Evolutionary conservation across 2,888 invertebrate species (phyloP).

Genomic region (Sphaeridia pumilis): DNA sequence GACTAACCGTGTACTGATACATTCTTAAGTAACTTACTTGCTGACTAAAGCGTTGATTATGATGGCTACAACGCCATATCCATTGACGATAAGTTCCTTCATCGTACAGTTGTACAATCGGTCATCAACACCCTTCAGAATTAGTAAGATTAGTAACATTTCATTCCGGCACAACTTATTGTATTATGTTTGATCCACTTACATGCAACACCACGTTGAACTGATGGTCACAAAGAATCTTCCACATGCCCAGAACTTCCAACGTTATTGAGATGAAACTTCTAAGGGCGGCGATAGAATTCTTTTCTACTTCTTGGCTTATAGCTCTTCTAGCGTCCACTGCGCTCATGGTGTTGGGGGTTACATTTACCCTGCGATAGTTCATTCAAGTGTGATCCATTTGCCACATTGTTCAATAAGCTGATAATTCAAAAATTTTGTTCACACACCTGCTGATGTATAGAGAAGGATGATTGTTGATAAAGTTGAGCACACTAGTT

Average conservation of each 20-base stretch:
- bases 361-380: conserved; percentile 8
- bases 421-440: not conserved
- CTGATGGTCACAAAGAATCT: conserved; percentile 81
- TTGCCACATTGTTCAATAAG: not conserved
- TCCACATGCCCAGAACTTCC: conserved; percentile 88
- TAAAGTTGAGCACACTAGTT: conserved; percentile 26
- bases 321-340: conserved; percentile 12
- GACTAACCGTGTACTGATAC: not conserved
- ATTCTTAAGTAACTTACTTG: conserved; percentile 42
- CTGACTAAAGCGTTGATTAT: conserved; percentile 76
- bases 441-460: conserved; percentile 28
- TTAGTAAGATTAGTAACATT: conserved; percentile 12
- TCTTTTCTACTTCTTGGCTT: conserved; percentile 37
- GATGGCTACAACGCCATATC: conserved; percentile 60
- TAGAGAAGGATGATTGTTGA: conserved; percentile 31
- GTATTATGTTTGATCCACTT: conserved; percentile 9
- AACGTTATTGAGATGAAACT: conserved; percentile 62
- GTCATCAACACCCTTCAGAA: conserved; percentile 46
- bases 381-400: not conserved
- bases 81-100: conserved; percentile 64
- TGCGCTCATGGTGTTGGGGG: conserved; percentile 10
- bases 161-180: not conserved
- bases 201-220: conserved; percentile 55
- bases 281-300: conserved; percentile 64
- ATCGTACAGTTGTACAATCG: conserved; percentile 49